Evolutionary conservation across 1,140 invertebrate genomes (phyloP), one percentile per base, ranked within the genome.

Genomic region (Drosophila parvula): DNA sequence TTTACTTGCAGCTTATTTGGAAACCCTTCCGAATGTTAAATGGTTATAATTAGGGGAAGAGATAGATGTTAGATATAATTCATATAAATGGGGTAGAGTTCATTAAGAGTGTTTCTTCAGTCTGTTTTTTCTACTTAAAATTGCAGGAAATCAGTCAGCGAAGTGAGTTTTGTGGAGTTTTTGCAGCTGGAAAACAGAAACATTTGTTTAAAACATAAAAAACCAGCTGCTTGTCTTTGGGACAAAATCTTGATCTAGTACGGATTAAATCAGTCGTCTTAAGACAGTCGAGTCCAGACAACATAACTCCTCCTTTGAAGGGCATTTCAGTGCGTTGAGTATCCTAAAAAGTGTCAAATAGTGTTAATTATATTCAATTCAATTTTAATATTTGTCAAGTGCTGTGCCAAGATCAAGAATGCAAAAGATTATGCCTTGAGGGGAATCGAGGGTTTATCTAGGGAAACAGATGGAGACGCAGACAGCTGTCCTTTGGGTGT

Each of bases 401-500:
- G 16, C 14, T 36, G 50, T 22, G 32, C 22, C 32, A 53, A 53
- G 4, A 53, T 53, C 50, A 53, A 18, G 32, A n/a, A 53, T 53
- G 51, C 32, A 36, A 53, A 53, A 22, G 32, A 53, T 59, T 14
- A 0, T 6, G 10, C 14, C 38, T 43, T 27, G 38, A 58, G 61
- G 55, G 28, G 38, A 41, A 36, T n/a, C 11, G 27, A 48, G 47
- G 51, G 11, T 18, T 34, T 53, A 34, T 11, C 9, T 12, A 12
- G 32, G 9, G 18, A 45, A 67, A 60, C 45, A 79, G 51, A 73
- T 60, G 69, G 69, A 71, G 65, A 60, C 22, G 45, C 62, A 43
- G 81, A 83, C 81, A 83, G 81, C 81, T 83, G 81, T 84, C 81
- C 81, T 77, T 73, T 76, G 81, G 81, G 80, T 82, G 80, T 79